Base-by-base conservation (phyloP, 2,113 vertebrate species). In the Etheostoma spectabile region DNA sequence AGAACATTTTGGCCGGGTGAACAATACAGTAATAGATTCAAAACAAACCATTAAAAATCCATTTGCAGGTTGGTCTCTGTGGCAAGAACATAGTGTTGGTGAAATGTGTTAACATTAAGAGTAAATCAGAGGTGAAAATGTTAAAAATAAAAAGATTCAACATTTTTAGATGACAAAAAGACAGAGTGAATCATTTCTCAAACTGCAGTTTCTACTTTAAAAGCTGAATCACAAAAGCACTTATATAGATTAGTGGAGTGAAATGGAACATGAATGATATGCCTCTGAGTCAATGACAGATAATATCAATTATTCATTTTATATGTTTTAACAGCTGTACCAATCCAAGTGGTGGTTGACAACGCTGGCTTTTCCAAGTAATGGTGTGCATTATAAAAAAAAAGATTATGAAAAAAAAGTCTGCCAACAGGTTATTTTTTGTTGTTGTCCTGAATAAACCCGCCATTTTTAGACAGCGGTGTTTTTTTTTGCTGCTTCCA, bases 1-100 rank as follows among this genome's bases (percentile, higher is more conserved):
- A 85, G 30, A 60, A 80, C 45, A 62, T 35, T 27, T 53, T 74
- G 65, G 64, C 19, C 30, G 0, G 38, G 10, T 42, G 19, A 5
- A 5, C n/a, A 15, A 19, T 13, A 59, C 35, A 74, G 24, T 35
- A 49, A 30, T 57, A 56, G 56, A 30, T 67, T 68, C 27, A 68
- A 4, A 68, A 30, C 42, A 24, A 22, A 27, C 66, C 62, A 22
- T 33, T 42, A n/a, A 67, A 61, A 67, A 30, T 27, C 35, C 21
- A 61, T 10, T 16, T 38, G 16, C 6, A 55, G 48, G 64, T 67
- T 76, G 30, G 18, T 35, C 30, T 66, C 14, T 21, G 8, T 24
- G 53, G 30, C 16, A 18, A 51, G 5, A 52, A 18, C 27, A 59
- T 5, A 8, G 13, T 33, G 24, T 42, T 63, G 15, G 30, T 12